Evolutionary conservation across 2,113 vertebrate genomes (phyloP).

Genomic region (Setophaga kirtlandii): DNA sequence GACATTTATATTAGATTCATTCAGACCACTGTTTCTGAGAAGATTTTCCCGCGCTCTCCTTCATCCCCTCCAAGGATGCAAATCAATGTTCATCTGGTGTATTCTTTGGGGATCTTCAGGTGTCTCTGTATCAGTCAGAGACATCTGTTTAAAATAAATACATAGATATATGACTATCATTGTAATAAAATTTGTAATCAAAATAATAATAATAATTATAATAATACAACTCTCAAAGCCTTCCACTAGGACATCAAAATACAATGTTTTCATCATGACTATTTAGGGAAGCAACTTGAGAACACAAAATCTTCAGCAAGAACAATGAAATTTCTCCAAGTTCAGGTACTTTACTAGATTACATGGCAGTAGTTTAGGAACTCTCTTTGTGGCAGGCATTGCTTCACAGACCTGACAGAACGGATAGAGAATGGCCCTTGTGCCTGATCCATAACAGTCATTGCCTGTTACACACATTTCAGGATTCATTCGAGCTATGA

Average conservation of each 20-base stretch:
- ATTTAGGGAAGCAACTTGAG: neutral
- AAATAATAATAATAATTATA: too few relatives aligned
- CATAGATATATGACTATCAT: neutral
- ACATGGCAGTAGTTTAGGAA: slow-evolving; percentile 87
- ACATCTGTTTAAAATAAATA: neutral
- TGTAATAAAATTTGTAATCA: too few relatives aligned
- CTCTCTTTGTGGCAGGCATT: slow-evolving; percentile 83
- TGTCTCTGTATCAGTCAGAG: neutral
- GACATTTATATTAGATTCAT: neutral
- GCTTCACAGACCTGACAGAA: slow-evolving; percentile 84
- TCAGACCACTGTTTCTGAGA: neutral
- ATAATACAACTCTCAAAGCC: neutral
- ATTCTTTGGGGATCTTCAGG: neutral
- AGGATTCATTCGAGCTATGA: slow-evolving; percentile 99
- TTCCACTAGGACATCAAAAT: neutral
- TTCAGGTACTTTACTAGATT: slow-evolving; percentile 88
- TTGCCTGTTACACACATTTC: slow-evolving; percentile 99
- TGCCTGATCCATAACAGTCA: slow-evolving; percentile 99
- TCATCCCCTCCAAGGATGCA: neutral
- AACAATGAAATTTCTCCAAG: slow-evolving; percentile 79
- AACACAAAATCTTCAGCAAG: neutral
- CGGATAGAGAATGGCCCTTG: slow-evolving; percentile 92
- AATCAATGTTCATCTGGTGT: neutral
- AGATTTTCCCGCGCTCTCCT: neutral
- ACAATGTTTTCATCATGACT: rapidly evolving